Evolutionary conservation across 2,888 invertebrate genomes (phyloP).

Genomic region (Aplocera efformata): DNA sequence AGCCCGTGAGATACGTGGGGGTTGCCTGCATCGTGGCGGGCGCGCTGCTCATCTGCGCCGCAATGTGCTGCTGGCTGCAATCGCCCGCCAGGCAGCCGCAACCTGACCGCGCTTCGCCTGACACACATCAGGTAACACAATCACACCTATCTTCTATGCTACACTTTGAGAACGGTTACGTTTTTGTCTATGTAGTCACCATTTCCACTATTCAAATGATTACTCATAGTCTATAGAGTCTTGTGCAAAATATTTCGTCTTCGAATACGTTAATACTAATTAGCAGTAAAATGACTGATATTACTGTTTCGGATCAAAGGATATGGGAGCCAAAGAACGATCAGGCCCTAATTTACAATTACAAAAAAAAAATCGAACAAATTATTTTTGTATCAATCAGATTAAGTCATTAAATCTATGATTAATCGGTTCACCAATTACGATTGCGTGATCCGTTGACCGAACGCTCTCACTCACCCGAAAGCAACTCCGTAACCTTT

Average conservation of each 20-base stretch:
- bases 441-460: slow-evolving; percentile 22
- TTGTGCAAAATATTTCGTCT: too few relatives aligned
- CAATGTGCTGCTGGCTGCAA: slow-evolving; percentile 88
- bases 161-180: too few relatives aligned
- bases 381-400: too few relatives aligned
- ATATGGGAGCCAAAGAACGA: too few relatives aligned
- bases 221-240: too few relatives aligned
- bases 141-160: too few relatives aligned
- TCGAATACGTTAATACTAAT: too few relatives aligned
- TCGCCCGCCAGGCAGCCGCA: slow-evolving; percentile 72
- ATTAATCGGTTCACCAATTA: slow-evolving; percentile 14
- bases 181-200: too few relatives aligned
- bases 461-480: slow-evolving; percentile 14
- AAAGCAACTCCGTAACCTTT: slow-evolving; percentile 20
- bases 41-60: slow-evolving; percentile 85
- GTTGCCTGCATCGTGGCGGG: slow-evolving; percentile 88
- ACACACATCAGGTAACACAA: slow-evolving; percentile 69
- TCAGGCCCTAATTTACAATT: too few relatives aligned
- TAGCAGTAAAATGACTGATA: too few relatives aligned
- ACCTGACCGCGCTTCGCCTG: slow-evolving; percentile 63
- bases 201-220: too few relatives aligned
- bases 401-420: slow-evolving; percentile 12
- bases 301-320: too few relatives aligned
- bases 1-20: slow-evolving; percentile 86
- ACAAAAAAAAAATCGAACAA: not conserved